Evolutionary conservation across 2,888 invertebrate species (phyloP).

Genomic region (Melieria picta): DNA sequence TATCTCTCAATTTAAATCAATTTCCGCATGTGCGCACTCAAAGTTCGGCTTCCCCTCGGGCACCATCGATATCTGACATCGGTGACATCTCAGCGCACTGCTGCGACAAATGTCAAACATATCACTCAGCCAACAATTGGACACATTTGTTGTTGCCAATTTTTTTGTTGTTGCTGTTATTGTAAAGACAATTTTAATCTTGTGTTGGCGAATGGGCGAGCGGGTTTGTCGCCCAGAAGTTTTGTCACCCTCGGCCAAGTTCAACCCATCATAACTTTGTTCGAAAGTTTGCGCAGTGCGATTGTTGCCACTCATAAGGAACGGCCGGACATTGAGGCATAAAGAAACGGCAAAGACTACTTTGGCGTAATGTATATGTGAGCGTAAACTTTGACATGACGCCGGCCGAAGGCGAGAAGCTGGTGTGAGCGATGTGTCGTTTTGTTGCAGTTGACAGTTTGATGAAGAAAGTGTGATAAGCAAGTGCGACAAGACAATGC

Average conservation of each 20-base stretch:
- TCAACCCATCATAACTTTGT: neutral
- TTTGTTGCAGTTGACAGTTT: constrained; percentile 17
- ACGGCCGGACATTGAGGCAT: no score
- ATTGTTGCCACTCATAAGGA: neutral
- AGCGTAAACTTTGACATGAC: no score
- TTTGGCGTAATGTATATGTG: no score
- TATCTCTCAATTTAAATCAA: no score
- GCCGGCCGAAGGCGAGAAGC: neutral
- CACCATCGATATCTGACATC: neutral
- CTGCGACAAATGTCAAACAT: constrained; percentile 22
- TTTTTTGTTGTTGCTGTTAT: no score
- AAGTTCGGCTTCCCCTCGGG: no score
- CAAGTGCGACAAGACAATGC: no score
- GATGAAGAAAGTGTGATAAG: no score
- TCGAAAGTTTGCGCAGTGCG: neutral
- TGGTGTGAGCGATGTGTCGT: constrained; percentile 1
- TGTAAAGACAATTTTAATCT: no score
- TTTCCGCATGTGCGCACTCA: no score
- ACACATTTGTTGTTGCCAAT: neutral
- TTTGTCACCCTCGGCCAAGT: neutral
- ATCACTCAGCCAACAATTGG: constrained; percentile 23
- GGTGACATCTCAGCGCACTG: constrained; percentile 8
- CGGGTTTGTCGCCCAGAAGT: neutral
- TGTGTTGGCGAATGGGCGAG: no score
- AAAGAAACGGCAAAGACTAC: no score